Percentiles rank a stretch among this genome's conserved stretches.
These are phyloP conservation scores for Rhopalosiphum padi DNA, from an alignment of 1,140 invertebrate genomes.

Conservation along the genomic window DNA sequence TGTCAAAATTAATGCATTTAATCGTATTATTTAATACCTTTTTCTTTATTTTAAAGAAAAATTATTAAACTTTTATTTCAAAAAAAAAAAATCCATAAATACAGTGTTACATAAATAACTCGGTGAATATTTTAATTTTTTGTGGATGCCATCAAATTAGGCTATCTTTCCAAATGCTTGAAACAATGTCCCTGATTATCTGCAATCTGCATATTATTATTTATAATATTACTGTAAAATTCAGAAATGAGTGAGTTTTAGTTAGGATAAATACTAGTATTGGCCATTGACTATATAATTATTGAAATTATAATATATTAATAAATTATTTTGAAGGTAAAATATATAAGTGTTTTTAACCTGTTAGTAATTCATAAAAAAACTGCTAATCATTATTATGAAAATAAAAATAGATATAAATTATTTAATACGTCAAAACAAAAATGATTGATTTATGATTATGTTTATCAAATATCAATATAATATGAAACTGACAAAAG, in stretches of 20 bases:
- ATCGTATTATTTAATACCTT: not conserved
- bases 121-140: not conserved
- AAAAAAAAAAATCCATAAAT: not conserved
- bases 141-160: not conserved
- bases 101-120: not conserved
- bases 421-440: not conserved
- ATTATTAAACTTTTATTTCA: not conserved
- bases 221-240: not conserved
- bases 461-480: not conserved
- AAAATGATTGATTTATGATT: not conserved
- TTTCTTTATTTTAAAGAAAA: not conserved
- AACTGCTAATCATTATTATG: not conserved
- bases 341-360: constrained; percentile 18
- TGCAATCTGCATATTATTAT: not conserved
- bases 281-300: not conserved
- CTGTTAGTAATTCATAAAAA: not conserved
- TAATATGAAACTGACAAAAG: not conserved
- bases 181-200: not conserved
- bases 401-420: constrained; percentile 10
- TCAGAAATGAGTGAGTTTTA: not conserved
- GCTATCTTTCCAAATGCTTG: not conserved
- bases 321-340: constrained; percentile 18
- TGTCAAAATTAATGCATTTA: not conserved
- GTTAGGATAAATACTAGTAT: not conserved
- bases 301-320: not conserved